Base-by-base conservation (phyloP, 2,888 invertebrate species). In the Metellina segmentata region DNA sequence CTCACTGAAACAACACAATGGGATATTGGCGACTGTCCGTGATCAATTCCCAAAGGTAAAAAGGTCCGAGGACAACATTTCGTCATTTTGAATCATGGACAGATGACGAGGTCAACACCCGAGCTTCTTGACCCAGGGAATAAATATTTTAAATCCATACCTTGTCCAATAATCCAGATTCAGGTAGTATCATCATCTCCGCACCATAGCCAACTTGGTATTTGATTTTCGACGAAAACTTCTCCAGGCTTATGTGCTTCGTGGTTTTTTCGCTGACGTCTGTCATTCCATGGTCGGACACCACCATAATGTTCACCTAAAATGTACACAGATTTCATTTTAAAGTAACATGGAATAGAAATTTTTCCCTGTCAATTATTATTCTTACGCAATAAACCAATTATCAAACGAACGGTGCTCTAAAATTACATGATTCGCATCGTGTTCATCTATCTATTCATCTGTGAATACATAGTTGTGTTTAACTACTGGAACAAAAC, bases 261-360 rank as follows among this genome's bases (percentile, higher is more conserved):
- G 53, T 52, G 48, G 13, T 20, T n/a, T 8, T 53, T 74, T 52
- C 52, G 1, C 51, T 69, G 8, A 94, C 93, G 86, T 93, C 93
- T 20, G 94, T 94, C 95, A 95, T 95, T n/a, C 95, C 95, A 86
- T 95, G 95, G 92, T 95, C 95, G 81, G 95, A 94, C 52, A 94
- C 94, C 72, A 95, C 94, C 78, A 95, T 94, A 20, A 95, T 93
- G 93, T 95, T 95, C 9, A 93, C 93, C 20, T 94, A 48, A 71
- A 85, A 81, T 16, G 6, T 85, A 20, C 34, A 34, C 34, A 34
- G 34, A 34, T 34, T 34, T 34, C 34, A 34, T 34, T 34, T 34
- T 34, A 2, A 34, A 34, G 34, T 4, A 34, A 34, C 34, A 34
- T 4, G 34, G 4, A 34, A 34, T 4, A 34, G 34, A 34, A 34